Base-by-base conservation (phyloP, 2,888 invertebrate genomes). In the Drosophila nigricruria region DNA sequence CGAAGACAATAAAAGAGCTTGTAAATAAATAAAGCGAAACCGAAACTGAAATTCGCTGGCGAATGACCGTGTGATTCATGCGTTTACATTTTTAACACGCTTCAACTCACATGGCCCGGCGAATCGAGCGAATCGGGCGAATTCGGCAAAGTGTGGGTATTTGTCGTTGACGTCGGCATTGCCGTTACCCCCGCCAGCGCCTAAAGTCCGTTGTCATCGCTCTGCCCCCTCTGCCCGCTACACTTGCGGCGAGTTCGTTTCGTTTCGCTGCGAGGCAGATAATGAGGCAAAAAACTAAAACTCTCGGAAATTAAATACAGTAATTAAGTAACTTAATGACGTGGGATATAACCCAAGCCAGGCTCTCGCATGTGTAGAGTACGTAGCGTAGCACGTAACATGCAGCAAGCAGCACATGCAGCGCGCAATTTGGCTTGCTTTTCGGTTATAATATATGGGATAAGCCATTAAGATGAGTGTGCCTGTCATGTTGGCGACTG, bases 271-370 rank as follows among this genome's bases (percentile, higher is more conserved):
- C 69, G 30, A 52, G 67, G 67, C 69, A 84, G 82, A 84, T 84
- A 87, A 84, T 84, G 80, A 84, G 82, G 71, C 77, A 69, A 73
- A 69, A 62, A 70, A 62, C 66, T 56, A 63, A 77, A 76, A 80
- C 71, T 77, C 77, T 78, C 75, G 78, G 77, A 80, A 87, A 88
- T 86, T 88, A 88, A 87, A 88, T 87, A 79, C 82, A 82, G 84
- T 84, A 86, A 81, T 88, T 88, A 86, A 87, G 87, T 84, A 86
- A 87, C 87, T 84, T 84, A 88, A 88, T 88, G 87, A 82, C 82
- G 88, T 86, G 86, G 86, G 73, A 84, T 88, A 86, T 75, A 74
- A 59, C 23, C 60, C 53, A 65, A 42, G 52, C 50, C 61, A 42
- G 32, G 25, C 47, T 32, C 34, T 10, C 18, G 25, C 3, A 30